phyloP scores from a whole-genome alignment of 2,888 invertebrate genomes.

The Cataglyphis rosenhaueri region DNA sequence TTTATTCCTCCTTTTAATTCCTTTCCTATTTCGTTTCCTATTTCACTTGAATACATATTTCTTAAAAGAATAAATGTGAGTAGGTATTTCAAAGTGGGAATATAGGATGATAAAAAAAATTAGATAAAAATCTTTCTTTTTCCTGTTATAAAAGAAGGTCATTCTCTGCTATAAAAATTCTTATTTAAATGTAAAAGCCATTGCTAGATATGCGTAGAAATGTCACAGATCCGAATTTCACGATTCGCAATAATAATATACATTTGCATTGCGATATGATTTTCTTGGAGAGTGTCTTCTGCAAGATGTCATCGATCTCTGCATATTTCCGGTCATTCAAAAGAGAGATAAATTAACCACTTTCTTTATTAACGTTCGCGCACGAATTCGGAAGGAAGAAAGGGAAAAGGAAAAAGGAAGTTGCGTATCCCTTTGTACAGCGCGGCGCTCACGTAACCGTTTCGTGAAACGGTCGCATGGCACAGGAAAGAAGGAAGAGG shows the following conservation, averaged over 20 bases:
- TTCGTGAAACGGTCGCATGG: slow-evolving; percentile 63
- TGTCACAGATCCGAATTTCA: background rate
- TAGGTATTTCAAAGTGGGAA: background rate
- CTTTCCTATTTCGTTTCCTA: background rate
- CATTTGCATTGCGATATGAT: background rate
- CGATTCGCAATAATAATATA: background rate
- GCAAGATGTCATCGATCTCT: slow-evolving; percentile 3
- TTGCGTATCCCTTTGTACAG: slow-evolving; percentile 50
- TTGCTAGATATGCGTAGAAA: background rate
- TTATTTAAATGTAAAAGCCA: background rate
- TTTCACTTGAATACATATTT: background rate
- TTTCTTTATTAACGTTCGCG: slow-evolving; percentile 45
- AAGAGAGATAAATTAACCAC: slow-evolving; percentile 10
- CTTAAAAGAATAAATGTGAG: background rate
- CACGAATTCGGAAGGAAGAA: slow-evolving; percentile 49
- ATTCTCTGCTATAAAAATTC: background rate
- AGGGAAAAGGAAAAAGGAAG: slow-evolving; percentile 36
- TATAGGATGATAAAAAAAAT: background rate
- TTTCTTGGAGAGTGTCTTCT: background rate
- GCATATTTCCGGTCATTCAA: slow-evolving; percentile 29
- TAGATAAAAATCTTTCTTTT: background rate
- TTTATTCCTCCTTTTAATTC: background rate
- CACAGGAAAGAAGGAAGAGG: slow-evolving; percentile 29
- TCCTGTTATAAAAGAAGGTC: background rate
- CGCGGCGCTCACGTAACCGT: slow-evolving; percentile 60